Evolutionary conservation across 2,888 invertebrate genomes (phyloP).

Genomic region (Sipha maydis): DNA sequence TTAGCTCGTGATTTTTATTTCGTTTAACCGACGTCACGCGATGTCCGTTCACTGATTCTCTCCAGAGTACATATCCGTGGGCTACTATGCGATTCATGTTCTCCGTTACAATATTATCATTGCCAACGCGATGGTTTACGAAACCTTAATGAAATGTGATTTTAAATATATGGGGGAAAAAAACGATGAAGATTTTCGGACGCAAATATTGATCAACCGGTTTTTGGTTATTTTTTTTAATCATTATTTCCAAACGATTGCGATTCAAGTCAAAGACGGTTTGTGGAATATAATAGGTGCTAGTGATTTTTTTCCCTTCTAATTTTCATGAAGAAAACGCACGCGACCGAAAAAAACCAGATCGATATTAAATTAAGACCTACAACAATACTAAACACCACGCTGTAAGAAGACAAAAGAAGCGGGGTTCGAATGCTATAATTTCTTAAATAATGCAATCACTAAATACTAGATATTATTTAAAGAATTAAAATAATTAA

Average conservation of each 20-base stretch:
- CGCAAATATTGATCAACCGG: conserved; percentile 49
- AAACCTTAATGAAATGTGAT: conserved; percentile 1
- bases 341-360: conserved; percentile 41
- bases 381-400: neutral
- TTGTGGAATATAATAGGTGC: conserved; percentile 22
- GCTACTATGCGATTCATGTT: neutral
- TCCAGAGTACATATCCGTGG: neutral
- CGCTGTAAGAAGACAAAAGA: neutral
- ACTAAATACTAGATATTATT: too few relatives aligned
- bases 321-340: neutral
- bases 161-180: neutral
- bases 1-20: conserved; percentile 2
- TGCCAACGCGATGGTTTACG: neutral
- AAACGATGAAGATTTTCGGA: conserved; percentile 1
- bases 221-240: neutral
- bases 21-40: conserved; percentile 32
- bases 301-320: conserved; percentile 6
- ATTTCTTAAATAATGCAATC: neutral
- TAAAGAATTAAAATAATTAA: too few relatives aligned
- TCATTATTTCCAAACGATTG: conserved; percentile 37
- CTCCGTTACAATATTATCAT: neutral
- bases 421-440: neutral
- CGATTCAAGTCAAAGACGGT: neutral
- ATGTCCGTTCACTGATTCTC: conserved; percentile 28
- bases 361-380: conserved; percentile 40